Evolutionary conservation across 2,888 invertebrate species (phyloP).

Genomic region (Agonum fuliginosum): DNA sequence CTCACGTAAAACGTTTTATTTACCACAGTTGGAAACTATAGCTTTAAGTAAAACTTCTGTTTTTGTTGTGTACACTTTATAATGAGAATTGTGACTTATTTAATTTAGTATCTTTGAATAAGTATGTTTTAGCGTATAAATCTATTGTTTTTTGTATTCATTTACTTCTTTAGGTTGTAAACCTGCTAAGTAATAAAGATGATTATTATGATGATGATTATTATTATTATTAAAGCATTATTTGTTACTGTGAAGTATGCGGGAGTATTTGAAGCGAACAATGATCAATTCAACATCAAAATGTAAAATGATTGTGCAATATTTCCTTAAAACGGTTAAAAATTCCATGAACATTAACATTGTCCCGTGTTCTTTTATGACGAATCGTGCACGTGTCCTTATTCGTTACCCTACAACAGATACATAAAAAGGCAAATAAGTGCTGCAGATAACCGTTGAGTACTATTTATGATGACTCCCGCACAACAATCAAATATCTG

Average conservation of each 20-base stretch:
- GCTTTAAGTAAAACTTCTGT: too few relatives aligned
- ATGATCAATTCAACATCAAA: background rate
- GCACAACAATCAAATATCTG: constrained; percentile 42
- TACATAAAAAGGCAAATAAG: constrained; percentile 14
- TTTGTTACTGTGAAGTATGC: background rate
- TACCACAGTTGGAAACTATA: too few relatives aligned
- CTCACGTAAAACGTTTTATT: too few relatives aligned
- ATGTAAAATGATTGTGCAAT: background rate
- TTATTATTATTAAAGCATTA: too few relatives aligned
- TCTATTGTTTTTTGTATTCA: too few relatives aligned
- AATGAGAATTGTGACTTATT: too few relatives aligned
- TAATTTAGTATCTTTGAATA: too few relatives aligned
- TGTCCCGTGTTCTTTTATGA: background rate
- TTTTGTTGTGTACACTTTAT: too few relatives aligned
- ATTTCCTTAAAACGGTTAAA: constrained; percentile 7
- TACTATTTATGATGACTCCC: constrained; percentile 25
- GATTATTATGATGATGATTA: too few relatives aligned
- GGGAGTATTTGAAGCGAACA: background rate
- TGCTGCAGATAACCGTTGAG: background rate
- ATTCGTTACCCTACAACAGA: background rate
- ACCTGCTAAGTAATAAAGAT: too few relatives aligned
- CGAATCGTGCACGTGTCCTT: background rate
- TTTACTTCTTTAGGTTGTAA: too few relatives aligned
- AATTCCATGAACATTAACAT: background rate
- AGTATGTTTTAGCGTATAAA: too few relatives aligned